phyloP scores from a whole-genome alignment of 2,888 invertebrate species.

The Himalopsyche japonica region DNA sequence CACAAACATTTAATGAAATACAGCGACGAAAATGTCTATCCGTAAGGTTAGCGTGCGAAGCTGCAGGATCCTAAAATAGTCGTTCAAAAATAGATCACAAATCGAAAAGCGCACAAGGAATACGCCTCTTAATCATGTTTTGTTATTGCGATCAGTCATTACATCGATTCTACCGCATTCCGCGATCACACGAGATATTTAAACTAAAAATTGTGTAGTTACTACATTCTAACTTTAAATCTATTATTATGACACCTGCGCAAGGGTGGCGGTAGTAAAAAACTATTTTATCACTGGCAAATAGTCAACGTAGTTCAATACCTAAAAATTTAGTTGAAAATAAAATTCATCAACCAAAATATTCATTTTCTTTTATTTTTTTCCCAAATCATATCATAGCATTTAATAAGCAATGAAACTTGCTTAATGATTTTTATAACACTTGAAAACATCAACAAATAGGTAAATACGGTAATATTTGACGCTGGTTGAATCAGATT shows the following conservation, averaged over 20 bases:
- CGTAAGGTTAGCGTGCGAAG: conserved; percentile 36
- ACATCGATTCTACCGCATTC: not conserved
- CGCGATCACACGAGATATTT: not conserved
- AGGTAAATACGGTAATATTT: too few relatives aligned
- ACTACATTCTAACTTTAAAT: not conserved
- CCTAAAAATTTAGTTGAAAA: too few relatives aligned
- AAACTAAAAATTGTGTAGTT: not conserved
- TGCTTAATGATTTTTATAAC: too few relatives aligned
- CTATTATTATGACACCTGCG: conserved; percentile 1
- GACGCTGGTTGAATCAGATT: too few relatives aligned
- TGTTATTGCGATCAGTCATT: not conserved
- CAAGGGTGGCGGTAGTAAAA: not conserved
- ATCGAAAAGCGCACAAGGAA: not conserved
- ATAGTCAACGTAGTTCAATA: too few relatives aligned
- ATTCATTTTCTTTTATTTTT: too few relatives aligned
- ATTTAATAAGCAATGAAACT: too few relatives aligned
- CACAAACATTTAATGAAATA: conserved; percentile 23
- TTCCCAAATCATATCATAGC: too few relatives aligned
- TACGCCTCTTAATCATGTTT: not conserved
- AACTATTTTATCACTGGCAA: not conserved
- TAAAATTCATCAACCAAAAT: too few relatives aligned
- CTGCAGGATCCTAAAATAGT: conserved; percentile 53
- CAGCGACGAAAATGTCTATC: conserved; percentile 30
- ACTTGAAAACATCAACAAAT: too few relatives aligned
- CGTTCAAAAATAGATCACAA: not conserved